These are phyloP conservation scores for Cheilosia vernalis DNA, from an alignment of 2,888 invertebrate species.

Conservation along the genomic window DNA sequence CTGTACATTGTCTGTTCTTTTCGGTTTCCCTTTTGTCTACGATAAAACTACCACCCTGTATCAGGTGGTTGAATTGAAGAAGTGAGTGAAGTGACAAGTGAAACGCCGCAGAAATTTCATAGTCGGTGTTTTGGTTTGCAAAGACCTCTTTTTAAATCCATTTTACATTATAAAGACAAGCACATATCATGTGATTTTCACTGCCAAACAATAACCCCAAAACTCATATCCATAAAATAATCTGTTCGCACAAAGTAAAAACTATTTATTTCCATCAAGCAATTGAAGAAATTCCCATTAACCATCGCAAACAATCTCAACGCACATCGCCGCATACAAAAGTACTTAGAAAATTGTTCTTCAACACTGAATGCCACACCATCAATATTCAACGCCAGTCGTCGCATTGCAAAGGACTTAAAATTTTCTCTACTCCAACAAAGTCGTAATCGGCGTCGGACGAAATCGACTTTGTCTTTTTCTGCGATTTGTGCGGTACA, in stretches of 20 bases:
- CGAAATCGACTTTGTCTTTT: slow-evolving; percentile 78
- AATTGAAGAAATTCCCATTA: background rate
- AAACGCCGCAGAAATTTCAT: slow-evolving; percentile 36
- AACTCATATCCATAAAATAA: slow-evolving; percentile 1
- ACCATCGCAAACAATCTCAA: slow-evolving; percentile 28
- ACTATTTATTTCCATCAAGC: background rate
- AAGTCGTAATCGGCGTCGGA: slow-evolving; percentile 72
- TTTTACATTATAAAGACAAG: background rate
- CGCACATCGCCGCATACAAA: slow-evolving; percentile 41
- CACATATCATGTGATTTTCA: slow-evolving; percentile 48
- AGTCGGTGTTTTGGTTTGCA: slow-evolving; percentile 38
- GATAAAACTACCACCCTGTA: background rate
- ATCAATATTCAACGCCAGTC: slow-evolving; percentile 70
- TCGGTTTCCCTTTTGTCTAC: background rate
- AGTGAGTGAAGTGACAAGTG: slow-evolving; percentile 53
- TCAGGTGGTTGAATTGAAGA: slow-evolving; percentile 9
- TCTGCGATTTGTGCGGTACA: slow-evolving; percentile 77
- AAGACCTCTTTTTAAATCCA: background rate
- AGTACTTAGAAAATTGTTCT: slow-evolving; percentile 69
- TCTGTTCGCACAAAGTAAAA: background rate
- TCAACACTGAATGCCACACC: slow-evolving; percentile 62
- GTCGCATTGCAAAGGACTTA: slow-evolving; percentile 77
- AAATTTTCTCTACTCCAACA: slow-evolving; percentile 73
- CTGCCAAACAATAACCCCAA: slow-evolving; percentile 13
- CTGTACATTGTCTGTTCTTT: background rate